Evolutionary conservation across 2,113 vertebrate genomes (phyloP).

Genomic region (Callipepla californica): DNA sequence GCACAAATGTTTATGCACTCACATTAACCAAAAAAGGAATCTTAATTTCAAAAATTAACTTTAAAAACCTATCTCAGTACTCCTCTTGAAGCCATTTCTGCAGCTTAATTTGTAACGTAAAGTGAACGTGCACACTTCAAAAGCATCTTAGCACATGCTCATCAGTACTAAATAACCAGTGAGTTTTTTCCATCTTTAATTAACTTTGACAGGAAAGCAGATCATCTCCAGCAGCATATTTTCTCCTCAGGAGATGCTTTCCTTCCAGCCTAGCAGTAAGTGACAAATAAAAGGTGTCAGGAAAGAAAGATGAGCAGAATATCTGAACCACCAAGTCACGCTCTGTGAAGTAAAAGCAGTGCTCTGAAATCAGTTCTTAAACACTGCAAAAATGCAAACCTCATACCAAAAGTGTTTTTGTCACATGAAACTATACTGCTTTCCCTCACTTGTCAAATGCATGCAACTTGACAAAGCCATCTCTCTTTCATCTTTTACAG

Average conservation of each 20-base stretch:
- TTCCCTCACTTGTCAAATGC: constrained; percentile 58
- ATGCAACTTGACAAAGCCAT: constrained; percentile 23
- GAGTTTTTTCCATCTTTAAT: background rate
- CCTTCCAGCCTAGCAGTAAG: background rate
- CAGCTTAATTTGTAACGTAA: background rate
- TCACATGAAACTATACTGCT: constrained; percentile 30
- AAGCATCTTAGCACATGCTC: background rate
- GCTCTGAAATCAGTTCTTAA: background rate
- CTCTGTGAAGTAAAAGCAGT: background rate
- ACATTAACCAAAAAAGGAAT: background rate
- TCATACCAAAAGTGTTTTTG: constrained; percentile 33
- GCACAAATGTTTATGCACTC: background rate
- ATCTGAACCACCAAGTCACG: background rate
- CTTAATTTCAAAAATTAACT: background rate
- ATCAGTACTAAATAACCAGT: background rate
- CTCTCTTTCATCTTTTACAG: constrained; percentile 46
- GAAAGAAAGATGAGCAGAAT: constrained; percentile 7
- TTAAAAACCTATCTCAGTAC: background rate
- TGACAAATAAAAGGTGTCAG: background rate
- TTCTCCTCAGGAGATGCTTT: background rate
- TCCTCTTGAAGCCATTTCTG: background rate
- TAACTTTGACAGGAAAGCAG: background rate
- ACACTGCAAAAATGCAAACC: constrained; percentile 13
- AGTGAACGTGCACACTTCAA: background rate
- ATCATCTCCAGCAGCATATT: background rate